Evolutionary conservation across 2,113 vertebrate genomes (phyloP).

Genomic region (Pituophis catenifer): DNA sequence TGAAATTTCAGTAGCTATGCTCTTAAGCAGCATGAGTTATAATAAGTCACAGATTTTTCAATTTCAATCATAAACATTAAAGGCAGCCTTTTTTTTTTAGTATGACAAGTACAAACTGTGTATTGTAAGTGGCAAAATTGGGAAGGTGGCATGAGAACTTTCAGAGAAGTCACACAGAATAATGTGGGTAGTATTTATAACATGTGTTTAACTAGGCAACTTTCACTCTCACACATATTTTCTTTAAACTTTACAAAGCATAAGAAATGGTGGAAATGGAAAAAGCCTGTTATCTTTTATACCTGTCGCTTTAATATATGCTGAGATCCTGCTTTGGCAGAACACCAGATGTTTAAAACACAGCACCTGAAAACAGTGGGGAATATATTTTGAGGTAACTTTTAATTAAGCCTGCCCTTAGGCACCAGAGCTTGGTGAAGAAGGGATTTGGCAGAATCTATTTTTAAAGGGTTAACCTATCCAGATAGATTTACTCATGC

Average conservation of each 20-base stretch:
- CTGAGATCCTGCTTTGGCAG: conserved; percentile 58
- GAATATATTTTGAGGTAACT: conserved; percentile 59
- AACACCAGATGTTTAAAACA: conserved; percentile 57
- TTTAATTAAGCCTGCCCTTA: conserved; percentile 67
- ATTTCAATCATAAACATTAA: neutral
- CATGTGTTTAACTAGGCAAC: neutral
- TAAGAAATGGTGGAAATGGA: conserved; percentile 35
- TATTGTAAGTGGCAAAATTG: neutral
- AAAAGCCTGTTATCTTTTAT: conserved; percentile 45
- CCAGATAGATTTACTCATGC: conserved; percentile 48
- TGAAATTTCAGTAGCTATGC: neutral
- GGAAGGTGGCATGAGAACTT: accelerated
- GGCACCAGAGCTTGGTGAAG: conserved; percentile 47
- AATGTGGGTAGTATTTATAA: neutral
- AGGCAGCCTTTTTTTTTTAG: neutral
- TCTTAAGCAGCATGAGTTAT: neutral
- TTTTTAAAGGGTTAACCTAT: conserved; percentile 48
- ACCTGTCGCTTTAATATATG: conserved; percentile 56
- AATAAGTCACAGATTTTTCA: neutral
- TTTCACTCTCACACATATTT: neutral
- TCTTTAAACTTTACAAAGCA: neutral
- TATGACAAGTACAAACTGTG: neutral
- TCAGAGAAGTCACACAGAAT: conserved; percentile 24
- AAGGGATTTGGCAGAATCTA: conserved; percentile 5
- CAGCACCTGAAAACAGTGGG: conserved; percentile 47